phyloP scores from a whole-genome alignment of 2,888 invertebrate genomes.

The Hofmannophila pseudospretella region DNA sequence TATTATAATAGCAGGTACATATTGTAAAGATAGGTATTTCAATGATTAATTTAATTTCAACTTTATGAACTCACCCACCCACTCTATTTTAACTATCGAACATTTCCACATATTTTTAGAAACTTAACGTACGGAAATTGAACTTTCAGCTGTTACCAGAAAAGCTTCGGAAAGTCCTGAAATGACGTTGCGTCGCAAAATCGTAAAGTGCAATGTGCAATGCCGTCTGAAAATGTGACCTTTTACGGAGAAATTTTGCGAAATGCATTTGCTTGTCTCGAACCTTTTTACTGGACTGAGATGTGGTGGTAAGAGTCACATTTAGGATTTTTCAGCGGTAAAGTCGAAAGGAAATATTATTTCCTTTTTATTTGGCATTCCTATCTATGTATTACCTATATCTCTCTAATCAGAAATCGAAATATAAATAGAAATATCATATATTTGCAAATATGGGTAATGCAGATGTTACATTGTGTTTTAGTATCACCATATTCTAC shows the following conservation, averaged over 20 bases:
- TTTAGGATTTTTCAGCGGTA: constrained; percentile 7
- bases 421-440: no score
- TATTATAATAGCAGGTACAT: no score
- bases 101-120: neutral
- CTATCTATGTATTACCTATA: no score
- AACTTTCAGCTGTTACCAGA: neutral
- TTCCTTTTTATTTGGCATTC: no score
- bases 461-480: no score
- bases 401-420: no score
- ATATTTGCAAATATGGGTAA: no score
- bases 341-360: constrained; percentile 8
- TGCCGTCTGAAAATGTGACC: constrained; percentile 13
- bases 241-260: constrained; percentile 18
- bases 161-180: constrained; percentile 14
- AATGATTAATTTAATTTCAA: no score
- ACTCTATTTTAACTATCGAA: no score
- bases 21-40: no score
- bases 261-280: constrained; percentile 23
- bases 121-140: constrained; percentile 18
- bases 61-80: no score
- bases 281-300: constrained; percentile 24
- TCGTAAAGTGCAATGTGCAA: constrained; percentile 11
- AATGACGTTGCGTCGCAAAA: constrained; percentile 19
- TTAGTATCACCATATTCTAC: no score
- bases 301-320: constrained; percentile 12